These are phyloP conservation scores for Chrysotoxum bicinctum DNA, from an alignment of 2,888 invertebrate species.

Conservation along the genomic window DNA sequence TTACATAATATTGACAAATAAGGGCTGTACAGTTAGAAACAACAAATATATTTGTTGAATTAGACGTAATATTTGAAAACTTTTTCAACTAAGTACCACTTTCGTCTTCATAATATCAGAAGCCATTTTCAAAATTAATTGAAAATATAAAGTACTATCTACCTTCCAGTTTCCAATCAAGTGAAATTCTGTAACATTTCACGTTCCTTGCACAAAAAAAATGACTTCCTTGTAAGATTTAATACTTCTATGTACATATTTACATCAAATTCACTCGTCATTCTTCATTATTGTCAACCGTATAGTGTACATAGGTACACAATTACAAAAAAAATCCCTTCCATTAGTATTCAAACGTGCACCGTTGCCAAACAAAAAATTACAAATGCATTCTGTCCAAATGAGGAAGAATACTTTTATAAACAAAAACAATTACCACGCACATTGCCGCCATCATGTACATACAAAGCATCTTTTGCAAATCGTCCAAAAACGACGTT, in stretches of 20 bases:
- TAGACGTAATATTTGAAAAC: too few species aligned
- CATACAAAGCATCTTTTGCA: conserved; percentile 3
- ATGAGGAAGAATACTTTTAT: conserved; percentile 48
- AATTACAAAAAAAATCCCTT: background rate
- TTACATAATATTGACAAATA: too few species aligned
- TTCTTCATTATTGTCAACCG: conserved; percentile 32
- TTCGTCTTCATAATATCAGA: too few species aligned
- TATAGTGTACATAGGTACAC: background rate
- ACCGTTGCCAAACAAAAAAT: conserved; percentile 34
- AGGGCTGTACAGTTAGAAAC: too few species aligned
- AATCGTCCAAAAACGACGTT: conserved; percentile 20
- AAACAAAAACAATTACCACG: conserved; percentile 69
- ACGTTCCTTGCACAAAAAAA: background rate
- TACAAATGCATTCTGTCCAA: conserved; percentile 64
- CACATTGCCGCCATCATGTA: background rate
- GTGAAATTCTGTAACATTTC: background rate
- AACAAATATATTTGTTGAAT: too few species aligned
- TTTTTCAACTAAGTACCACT: too few species aligned
- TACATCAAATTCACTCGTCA: conserved; percentile 60
- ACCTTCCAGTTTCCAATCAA: background rate
- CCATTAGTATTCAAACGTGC: conserved; percentile 54
- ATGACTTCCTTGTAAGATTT: conserved; percentile 50
- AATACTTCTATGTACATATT: conserved; percentile 27
- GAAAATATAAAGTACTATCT: too few species aligned
- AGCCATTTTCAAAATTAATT: too few species aligned